These are phyloP conservation scores for Leptopilina boulardi DNA, from an alignment of 1,140 invertebrate genomes.

Conservation along the genomic window DNA sequence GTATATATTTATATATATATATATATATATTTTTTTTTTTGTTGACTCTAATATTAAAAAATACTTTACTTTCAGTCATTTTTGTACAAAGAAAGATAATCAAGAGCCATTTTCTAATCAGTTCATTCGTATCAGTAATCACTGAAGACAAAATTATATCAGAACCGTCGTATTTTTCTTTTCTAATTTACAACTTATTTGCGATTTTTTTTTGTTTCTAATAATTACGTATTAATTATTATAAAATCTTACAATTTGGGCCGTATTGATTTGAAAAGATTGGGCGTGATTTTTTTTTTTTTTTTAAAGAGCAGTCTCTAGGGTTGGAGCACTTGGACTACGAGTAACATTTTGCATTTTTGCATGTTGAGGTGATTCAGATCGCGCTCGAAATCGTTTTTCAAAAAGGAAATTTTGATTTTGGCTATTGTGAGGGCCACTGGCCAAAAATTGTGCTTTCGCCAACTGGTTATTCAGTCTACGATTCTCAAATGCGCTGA, in stretches of 20 bases:
- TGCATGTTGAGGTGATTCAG: conserved; percentile 68
- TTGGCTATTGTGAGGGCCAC: conserved; percentile 48
- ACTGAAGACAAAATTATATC: conserved; percentile 33
- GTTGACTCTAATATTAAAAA: background rate
- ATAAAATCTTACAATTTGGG: background rate
- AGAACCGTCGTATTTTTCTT: conserved; percentile 15
- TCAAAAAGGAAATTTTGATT: conserved; percentile 55
- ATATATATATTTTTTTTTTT: conserved; percentile 2
- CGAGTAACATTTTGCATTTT: conserved; percentile 65
- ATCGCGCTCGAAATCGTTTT: conserved; percentile 68
- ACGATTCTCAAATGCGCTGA: conserved; percentile 64
- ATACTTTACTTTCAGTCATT: conserved; percentile 30
- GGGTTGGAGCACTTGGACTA: conserved; percentile 69
- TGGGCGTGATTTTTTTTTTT: conserved; percentile 51
- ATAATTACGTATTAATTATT: no score
- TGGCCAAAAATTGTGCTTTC: conserved; percentile 69
- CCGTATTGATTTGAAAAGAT: conserved; percentile 8
- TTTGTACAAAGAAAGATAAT: conserved; percentile 6
- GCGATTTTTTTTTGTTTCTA: background rate
- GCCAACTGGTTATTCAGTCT: conserved; percentile 70
- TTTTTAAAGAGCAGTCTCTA: conserved; percentile 70
- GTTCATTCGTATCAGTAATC: background rate
- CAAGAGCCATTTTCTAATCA: conserved; percentile 33
- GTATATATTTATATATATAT: background rate
- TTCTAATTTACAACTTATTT: conserved; percentile 15